These are phyloP conservation scores for Sinella curviseta DNA, from an alignment of 1,140 invertebrate genomes.

Conservation along the genomic window DNA sequence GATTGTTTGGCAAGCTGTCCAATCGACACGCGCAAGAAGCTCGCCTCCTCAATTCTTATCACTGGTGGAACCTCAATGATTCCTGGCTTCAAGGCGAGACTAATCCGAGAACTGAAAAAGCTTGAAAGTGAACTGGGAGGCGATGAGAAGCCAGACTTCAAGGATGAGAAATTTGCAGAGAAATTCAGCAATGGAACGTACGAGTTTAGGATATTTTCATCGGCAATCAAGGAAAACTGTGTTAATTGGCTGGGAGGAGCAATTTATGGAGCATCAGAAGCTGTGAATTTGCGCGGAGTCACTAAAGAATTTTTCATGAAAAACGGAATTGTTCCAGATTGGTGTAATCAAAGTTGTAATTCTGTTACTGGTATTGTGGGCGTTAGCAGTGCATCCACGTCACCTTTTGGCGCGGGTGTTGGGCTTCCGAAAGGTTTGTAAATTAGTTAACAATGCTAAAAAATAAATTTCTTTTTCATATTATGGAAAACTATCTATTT, in stretches of 20 bases:
- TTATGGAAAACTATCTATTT: too few species aligned
- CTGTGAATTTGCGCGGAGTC: conserved; percentile 69
- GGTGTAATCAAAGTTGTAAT: conserved; percentile 73
- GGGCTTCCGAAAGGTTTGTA: not conserved
- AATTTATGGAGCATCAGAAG: conserved; percentile 80
- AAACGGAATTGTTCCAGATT: conserved; percentile 72
- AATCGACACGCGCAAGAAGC: conserved; percentile 68
- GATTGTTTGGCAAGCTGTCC: conserved; percentile 63
- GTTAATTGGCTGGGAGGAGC: conserved; percentile 76
- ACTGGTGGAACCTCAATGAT: conserved; percentile 81
- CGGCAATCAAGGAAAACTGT: conserved; percentile 80
- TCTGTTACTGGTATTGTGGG: conserved; percentile 1
- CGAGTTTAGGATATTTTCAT: conserved; percentile 49
- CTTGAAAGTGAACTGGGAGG: conserved; percentile 61
- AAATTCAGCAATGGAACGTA: conserved; percentile 64
- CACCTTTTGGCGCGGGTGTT: not conserved
- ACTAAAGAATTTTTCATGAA: conserved; percentile 74
- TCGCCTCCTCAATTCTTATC: conserved; percentile 80
- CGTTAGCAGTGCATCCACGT: not conserved
- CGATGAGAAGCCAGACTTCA: conserved; percentile 68
- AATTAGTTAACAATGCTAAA: not conserved
- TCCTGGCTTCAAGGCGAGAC: conserved; percentile 72
- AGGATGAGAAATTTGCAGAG: conserved; percentile 61
- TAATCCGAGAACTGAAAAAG: conserved; percentile 71
- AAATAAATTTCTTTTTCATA: too few species aligned